Conservation (phyloP, 1,140 invertebrate genomes). For the Caenorhabditis briggsae region DNA sequence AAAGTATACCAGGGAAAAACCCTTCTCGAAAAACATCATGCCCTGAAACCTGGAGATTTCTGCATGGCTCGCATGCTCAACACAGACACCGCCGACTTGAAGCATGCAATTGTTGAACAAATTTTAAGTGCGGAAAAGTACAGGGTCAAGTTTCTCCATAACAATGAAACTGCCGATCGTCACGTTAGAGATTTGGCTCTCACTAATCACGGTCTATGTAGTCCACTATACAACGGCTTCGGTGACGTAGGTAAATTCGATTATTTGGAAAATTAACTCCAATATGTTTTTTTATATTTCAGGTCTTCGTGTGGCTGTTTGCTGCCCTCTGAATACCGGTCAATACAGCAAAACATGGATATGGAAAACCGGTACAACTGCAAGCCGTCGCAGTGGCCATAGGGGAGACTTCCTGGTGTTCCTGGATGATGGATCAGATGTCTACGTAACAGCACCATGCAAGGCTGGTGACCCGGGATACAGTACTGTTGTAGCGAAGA, state of each 20-base stretch:
- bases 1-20: not conserved
- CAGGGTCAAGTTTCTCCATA: not conserved
- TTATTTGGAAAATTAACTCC: not conserved
- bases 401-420: slow-evolving; percentile 38
- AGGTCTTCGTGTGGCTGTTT: slow-evolving; percentile 4
- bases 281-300: not conserved
- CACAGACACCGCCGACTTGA: not conserved
- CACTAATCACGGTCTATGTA: not conserved
- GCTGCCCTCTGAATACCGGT: too few species aligned
- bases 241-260: slow-evolving; percentile 21
- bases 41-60: not conserved
- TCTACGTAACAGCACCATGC: slow-evolving; percentile 5
- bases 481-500: not conserved
- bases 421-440: slow-evolving; percentile 11
- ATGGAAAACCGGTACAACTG: slow-evolving; percentile 43
- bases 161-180: not conserved
- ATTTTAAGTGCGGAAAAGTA: not conserved
- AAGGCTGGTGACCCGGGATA: not conserved
- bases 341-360: not conserved
- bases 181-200: slow-evolving; percentile 1
- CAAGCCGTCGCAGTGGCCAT: not conserved
- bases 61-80: not conserved
- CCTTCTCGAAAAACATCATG: not conserved
- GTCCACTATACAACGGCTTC: not conserved
- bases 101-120: not conserved